These are phyloP conservation scores for Melanocharis versteri DNA, from an alignment of 2,113 vertebrate genomes.

Conservation along the genomic window DNA sequence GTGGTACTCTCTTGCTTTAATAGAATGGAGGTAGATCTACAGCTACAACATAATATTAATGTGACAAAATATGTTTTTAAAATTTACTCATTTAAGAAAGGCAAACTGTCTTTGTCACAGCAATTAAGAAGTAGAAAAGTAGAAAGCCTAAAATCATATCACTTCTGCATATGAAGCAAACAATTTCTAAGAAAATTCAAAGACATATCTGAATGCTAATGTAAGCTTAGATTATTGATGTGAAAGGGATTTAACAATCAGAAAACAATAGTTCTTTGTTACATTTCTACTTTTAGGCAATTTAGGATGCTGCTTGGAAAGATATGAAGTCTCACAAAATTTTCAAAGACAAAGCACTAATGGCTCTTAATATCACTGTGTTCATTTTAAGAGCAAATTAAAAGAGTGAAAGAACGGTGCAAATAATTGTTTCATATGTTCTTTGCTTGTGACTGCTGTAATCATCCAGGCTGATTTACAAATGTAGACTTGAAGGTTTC, in stretches of 20 bases:
- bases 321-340: conserved; percentile 38
- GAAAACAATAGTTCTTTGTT: conserved; percentile 55
- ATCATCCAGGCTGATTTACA: conserved; percentile 99
- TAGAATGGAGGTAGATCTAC: not conserved
- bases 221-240: not conserved
- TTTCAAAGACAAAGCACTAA: conserved; percentile 68
- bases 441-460: conserved; percentile 94
- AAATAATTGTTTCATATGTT: conserved; percentile 83
- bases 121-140: not conserved
- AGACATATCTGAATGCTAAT: not conserved
- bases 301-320: conserved; percentile 45
- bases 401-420: conserved; percentile 75
- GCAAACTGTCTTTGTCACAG: not conserved
- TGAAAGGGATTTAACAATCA: conserved; percentile 20
- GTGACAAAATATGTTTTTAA: not conserved
- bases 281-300: conserved; percentile 19
- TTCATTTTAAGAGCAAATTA: conserved; percentile 81
- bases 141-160: not conserved
- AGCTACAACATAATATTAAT: not conserved
- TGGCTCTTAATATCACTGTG: conserved; percentile 66
- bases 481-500: conserved; percentile 98
- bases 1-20: not conserved
- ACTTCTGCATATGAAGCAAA: not conserved
- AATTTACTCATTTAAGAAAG: not conserved
- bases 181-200: not conserved